These are phyloP conservation scores for Varanus salvator DNA, from an alignment of 2,113 vertebrate species.

Conservation along the genomic window DNA sequence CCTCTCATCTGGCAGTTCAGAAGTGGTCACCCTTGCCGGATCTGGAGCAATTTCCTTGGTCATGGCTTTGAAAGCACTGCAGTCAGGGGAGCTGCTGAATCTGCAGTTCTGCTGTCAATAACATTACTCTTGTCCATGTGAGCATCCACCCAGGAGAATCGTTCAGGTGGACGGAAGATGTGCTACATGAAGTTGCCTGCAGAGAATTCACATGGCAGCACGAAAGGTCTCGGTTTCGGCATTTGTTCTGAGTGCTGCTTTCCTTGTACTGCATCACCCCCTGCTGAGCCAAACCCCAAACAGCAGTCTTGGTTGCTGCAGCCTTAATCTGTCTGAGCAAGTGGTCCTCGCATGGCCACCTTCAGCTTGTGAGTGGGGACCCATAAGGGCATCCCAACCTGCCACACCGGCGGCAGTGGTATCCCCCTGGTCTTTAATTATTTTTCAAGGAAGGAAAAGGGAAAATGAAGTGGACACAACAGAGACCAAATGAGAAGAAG, in stretches of 20 bases:
- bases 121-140: not conserved
- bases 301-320: constrained; percentile 11
- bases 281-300: constrained; percentile 36
- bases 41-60: not conserved
- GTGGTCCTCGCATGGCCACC: too few relatives aligned
- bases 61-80: too few relatives aligned
- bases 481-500: not conserved
- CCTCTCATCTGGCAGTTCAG: too few relatives aligned
- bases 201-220: not conserved
- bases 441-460: not conserved
- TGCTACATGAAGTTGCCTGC: not conserved
- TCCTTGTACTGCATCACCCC: constrained; percentile 56
- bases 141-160: not conserved
- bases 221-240: not conserved
- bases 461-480: not conserved
- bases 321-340: not conserved
- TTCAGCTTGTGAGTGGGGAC: not conserved
- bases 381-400: not conserved
- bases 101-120: not conserved
- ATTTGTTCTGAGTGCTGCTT: not conserved
- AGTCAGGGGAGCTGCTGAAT: not conserved
- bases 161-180: not conserved
- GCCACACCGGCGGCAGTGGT: too few relatives aligned
- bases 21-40: not conserved
- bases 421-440: not conserved